Conservation (phyloP, 2,797 vertebrate genomes). For the Semaprochilodus insignis region DNA sequence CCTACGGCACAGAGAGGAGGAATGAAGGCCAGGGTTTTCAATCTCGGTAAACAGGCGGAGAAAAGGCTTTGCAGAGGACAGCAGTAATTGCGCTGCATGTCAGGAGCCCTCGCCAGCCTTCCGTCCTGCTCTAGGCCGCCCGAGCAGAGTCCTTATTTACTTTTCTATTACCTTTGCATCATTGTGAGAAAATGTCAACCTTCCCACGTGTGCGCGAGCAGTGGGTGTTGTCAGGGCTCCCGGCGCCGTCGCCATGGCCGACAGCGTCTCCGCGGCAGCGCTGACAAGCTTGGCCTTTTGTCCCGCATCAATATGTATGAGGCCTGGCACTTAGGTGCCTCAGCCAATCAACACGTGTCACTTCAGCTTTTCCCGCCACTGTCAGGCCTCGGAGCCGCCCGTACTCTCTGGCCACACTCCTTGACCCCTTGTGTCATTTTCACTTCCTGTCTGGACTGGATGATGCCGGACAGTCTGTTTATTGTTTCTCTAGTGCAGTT, state of each 20-base stretch:
- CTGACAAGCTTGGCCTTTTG: constrained; percentile 55
- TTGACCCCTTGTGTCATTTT: constrained; percentile 62
- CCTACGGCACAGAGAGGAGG: constrained; percentile 29
- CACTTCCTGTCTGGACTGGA: constrained; percentile 45
- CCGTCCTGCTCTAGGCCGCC: constrained; percentile 35
- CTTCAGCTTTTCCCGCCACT: constrained; percentile 57
- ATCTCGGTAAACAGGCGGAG: constrained; percentile 58
- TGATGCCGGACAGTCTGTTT: constrained; percentile 18
- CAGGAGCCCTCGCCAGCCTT: constrained; percentile 29
- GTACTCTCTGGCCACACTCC: constrained; percentile 55
- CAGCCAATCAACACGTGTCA: constrained; percentile 62
- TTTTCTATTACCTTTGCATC: constrained; percentile 66
- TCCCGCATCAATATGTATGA: constrained; percentile 47
- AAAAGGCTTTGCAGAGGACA: constrained; percentile 49
- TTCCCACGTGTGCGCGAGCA: constrained; percentile 20
- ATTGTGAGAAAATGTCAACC: constrained; percentile 65
- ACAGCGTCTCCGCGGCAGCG: constrained; percentile 50
- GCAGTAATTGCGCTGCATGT: constrained; percentile 63
- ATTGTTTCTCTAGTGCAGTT: neutral
- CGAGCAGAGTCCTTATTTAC: constrained; percentile 60
- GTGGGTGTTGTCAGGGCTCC: constrained; percentile 44
- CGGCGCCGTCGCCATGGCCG: constrained; percentile 27
- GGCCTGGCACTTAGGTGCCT: constrained; percentile 39
- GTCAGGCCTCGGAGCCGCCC: constrained; percentile 55
- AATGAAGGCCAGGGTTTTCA: constrained; percentile 29